phyloP scores from a whole-genome alignment of 1,140 invertebrate species.

The Eurosta solidaginis region DNA sequence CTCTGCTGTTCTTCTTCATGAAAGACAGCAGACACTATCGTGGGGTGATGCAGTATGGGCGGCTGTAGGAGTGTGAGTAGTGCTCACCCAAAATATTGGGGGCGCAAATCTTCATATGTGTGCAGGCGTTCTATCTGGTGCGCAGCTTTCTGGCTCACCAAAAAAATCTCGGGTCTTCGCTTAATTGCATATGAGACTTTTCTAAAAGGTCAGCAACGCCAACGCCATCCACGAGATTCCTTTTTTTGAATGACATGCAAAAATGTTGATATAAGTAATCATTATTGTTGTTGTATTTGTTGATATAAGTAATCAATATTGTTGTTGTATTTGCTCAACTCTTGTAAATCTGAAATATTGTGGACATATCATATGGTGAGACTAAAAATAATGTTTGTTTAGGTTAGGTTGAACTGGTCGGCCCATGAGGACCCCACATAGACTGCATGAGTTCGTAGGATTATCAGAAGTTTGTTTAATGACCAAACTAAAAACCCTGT shows the following conservation, averaged over 20 bases:
- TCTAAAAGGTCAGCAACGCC: constrained; percentile 20
- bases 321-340: too few relatives aligned
- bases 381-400: too few relatives aligned
- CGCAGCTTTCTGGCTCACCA: constrained; percentile 40
- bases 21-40: neutral
- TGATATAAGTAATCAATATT: too few relatives aligned
- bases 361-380: too few relatives aligned
- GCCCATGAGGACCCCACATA: too few relatives aligned
- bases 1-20: too few relatives aligned
- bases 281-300: too few relatives aligned
- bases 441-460: too few relatives aligned
- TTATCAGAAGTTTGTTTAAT: too few relatives aligned
- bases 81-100: neutral
- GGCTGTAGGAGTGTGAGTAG: neutral
- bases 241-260: neutral
- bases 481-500: too few relatives aligned
- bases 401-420: too few relatives aligned
- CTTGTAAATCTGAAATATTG: too few relatives aligned
- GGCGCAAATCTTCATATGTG: neutral
- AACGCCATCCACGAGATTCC: neutral
- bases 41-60: neutral
- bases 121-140: neutral
- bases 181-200: constrained; percentile 40
- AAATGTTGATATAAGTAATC: neutral
- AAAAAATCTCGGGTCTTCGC: constrained; percentile 13